Percentiles rank a stretch among this genome's conserved stretches.
Evolutionary conservation across 2,113 vertebrate genomes (phyloP).

Genomic region (Willisornis vidua): DNA sequence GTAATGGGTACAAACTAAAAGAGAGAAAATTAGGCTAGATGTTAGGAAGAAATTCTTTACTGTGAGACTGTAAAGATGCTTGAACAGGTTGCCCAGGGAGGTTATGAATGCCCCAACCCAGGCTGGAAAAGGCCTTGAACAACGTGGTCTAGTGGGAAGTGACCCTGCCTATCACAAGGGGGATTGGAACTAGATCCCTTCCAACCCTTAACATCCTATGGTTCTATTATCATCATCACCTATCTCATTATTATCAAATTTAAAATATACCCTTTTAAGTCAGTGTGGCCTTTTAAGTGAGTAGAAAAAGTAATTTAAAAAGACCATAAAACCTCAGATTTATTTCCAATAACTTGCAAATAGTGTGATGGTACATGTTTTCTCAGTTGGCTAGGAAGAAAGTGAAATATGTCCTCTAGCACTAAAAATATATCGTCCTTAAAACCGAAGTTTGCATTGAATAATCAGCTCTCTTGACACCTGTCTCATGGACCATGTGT

Average conservation of each 20-base stretch:
- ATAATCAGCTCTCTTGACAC: fast-evolving
- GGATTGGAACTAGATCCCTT: not conserved
- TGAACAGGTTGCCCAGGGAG: not conserved
- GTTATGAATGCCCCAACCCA: not conserved
- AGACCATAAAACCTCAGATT: not conserved
- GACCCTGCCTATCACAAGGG: not conserved
- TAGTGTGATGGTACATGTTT: not conserved
- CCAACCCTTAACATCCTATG: no score
- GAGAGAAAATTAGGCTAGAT: no score
- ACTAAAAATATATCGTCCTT: not conserved
- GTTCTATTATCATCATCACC: not conserved
- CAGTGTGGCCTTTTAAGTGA: not conserved
- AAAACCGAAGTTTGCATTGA: not conserved
- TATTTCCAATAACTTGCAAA: not conserved
- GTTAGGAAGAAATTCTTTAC: no score
- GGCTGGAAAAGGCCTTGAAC: not conserved
- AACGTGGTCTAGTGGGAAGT: not conserved
- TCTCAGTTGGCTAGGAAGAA: not conserved
- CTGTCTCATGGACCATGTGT: fast-evolving
- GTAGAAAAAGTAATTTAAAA: not conserved
- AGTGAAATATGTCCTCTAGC: not conserved
- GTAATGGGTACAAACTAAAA: no score
- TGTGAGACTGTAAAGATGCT: not conserved
- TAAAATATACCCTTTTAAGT: not conserved
- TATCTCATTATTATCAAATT: not conserved